Base-by-base conservation (phyloP, 2,888 invertebrate species). In the Stratiomys singularior region DNA sequence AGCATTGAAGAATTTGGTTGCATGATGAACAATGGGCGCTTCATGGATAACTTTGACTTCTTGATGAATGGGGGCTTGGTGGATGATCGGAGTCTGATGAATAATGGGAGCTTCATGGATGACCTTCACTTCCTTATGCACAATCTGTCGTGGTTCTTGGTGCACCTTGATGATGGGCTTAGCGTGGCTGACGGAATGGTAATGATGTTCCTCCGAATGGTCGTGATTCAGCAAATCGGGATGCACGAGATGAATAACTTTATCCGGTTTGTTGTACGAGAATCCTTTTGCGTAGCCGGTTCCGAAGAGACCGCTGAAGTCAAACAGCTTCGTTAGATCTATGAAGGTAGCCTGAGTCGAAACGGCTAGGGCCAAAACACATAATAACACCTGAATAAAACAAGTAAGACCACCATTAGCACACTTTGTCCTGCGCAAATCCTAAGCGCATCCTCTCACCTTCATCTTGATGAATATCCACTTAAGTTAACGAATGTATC, bases 291-390 rank as follows among this genome's bases (percentile, higher is more conserved):
- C 74, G 23, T 58, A 58, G 0, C 74, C 74, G 3, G 15, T 18
- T 11, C 44, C 67, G n/a, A 47, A 28, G 15, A n/a, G 15, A 27
- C 58, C 58, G 23, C 37, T 18, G 1, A 30, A 18, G 37, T 37
- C 37, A 37, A 37, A 37, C 4, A 28, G 66, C 4, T 30, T 66
- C 1, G 1, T 1, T 13, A 25, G 28, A 30, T 27, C 67, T 3
- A 67, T 44, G 23, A 74, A 74, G 2, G 74, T 58, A 15, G 74
- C 74, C 58, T 74, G 74, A 30, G 58, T 58, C 30, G 74, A 58
- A 23, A 44, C 37, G 15, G 47, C 23, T 13, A 74, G 13, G 1
- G 58, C 58, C 74, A 74, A 23, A 37, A 74, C 56, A 23, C 30
- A 74, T 37, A 74, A 30, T 1, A 74, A 58, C 37, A 60, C 58